These are phyloP conservation scores for Trichonephila clavipes DNA, from an alignment of 1,140 invertebrate species.

Conservation along the genomic window DNA sequence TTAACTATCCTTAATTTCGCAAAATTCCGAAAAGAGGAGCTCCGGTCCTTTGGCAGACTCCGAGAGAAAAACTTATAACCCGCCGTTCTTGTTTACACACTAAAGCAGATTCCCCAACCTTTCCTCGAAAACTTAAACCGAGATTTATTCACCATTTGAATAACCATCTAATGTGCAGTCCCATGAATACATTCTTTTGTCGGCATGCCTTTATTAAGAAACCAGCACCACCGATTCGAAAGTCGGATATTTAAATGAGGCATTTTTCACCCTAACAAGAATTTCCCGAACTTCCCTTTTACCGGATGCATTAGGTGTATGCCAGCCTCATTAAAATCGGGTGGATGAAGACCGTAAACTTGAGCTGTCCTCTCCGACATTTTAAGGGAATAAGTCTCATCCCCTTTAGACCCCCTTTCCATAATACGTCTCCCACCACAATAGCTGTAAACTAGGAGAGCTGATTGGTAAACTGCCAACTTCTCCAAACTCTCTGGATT, in stretches of 20 bases:
- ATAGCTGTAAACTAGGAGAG: constrained; percentile 71
- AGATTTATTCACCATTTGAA: constrained; percentile 28
- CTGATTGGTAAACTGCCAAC: constrained; percentile 75
- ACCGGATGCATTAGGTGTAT: background rate
- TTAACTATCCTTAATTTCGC: background rate
- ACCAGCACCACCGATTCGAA: constrained; percentile 17
- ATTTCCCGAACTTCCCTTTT: background rate
- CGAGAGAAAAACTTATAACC: background rate
- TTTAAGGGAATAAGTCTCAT: constrained; percentile 17
- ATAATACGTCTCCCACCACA: constrained; percentile 55
- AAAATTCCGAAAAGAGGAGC: background rate
- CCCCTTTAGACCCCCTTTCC: constrained; percentile 15
- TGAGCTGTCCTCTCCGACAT: background rate
- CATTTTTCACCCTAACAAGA: constrained; percentile 50
- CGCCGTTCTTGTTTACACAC: background rate
- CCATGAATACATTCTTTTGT: constrained; percentile 34
- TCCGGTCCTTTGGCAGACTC: background rate
- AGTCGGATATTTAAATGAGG: constrained; percentile 52
- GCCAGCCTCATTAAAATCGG: constrained; percentile 49
- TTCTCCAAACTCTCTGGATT: constrained; percentile 64
- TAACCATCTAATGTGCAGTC: constrained; percentile 15
- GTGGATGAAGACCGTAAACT: constrained; percentile 1
- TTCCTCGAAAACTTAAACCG: background rate
- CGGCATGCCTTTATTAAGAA: constrained; percentile 6
- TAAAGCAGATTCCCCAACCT: constrained; percentile 4